These are phyloP conservation scores for Catostylus mosaicus DNA, from an alignment of 30 jellyfish, hydroid and myxozoan genomes.

Conservation along the genomic window DNA sequence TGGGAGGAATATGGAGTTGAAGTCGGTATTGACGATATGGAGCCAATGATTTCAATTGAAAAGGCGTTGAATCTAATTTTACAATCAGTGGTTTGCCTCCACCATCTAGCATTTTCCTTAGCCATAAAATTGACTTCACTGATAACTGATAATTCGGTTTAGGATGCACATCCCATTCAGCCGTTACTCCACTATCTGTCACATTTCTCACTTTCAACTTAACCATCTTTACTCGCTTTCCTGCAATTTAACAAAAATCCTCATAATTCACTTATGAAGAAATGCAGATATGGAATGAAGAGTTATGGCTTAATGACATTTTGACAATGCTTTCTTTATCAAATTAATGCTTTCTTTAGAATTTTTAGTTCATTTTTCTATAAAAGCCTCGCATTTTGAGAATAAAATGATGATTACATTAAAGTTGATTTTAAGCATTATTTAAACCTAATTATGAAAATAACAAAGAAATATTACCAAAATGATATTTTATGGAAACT, in stretches of 20 bases:
- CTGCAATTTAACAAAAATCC: background rate
- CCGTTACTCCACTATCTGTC: background rate
- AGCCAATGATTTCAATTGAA: background rate
- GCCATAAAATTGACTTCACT: background rate
- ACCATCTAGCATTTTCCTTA: background rate
- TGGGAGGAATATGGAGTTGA: conserved; percentile 14
- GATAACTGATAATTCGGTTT: conserved; percentile 19
- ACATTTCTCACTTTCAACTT: conserved; percentile 2
- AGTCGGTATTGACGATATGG: conserved; percentile 2
- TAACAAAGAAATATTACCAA: conserved; percentile 45
- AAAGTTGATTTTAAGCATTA: too few species aligned
- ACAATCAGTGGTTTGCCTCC: background rate
- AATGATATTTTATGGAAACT: conserved; percentile 25
- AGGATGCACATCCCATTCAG: background rate
- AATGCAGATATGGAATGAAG: too few species aligned
- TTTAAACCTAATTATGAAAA: too few species aligned
- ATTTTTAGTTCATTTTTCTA: too few species aligned
- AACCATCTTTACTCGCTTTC: background rate
- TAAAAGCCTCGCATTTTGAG: too few species aligned
- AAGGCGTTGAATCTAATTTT: background rate
- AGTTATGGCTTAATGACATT: too few species aligned
- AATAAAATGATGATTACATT: too few species aligned
- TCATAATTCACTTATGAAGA: too few species aligned
- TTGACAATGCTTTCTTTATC: too few species aligned
- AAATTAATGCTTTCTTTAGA: too few species aligned